A percentile compares a stretch with the other conserved stretches of the same genome.
phyloP scores from a whole-genome alignment of 2,888 invertebrate species.

The Lepidochrysops patricia region DNA sequence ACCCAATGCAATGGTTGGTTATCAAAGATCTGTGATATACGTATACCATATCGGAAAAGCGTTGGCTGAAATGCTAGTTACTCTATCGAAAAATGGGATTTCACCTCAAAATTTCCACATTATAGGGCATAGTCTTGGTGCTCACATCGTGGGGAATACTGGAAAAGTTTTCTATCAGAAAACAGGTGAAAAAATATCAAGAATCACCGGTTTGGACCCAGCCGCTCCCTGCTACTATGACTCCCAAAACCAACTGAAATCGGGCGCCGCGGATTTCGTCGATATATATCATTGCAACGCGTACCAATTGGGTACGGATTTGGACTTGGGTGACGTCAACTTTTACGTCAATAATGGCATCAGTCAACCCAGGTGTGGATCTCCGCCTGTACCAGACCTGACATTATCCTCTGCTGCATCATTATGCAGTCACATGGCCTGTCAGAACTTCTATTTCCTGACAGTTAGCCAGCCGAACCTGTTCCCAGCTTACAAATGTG shows the following conservation, averaged over 20 bases:
- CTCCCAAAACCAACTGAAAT: slow-evolving; percentile 60
- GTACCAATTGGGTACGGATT: slow-evolving; percentile 63
- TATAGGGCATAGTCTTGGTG: slow-evolving; percentile 60
- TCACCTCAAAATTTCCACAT: slow-evolving; percentile 49
- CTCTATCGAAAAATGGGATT: slow-evolving; percentile 40
- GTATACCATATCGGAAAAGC: slow-evolving; percentile 57
- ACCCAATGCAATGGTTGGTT: slow-evolving; percentile 46
- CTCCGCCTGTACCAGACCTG: slow-evolving; percentile 46
- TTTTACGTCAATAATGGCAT: slow-evolving; percentile 75
- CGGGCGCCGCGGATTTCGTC: slow-evolving; percentile 73
- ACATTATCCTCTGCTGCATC: slow-evolving; percentile 53
- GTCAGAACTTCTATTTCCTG: slow-evolving; percentile 49
- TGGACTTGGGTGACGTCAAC: slow-evolving; percentile 70
- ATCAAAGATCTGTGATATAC: slow-evolving; percentile 54
- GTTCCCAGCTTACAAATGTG: slow-evolving; percentile 50
- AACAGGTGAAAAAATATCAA: slow-evolving; percentile 43
- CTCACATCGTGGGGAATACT: slow-evolving; percentile 52
- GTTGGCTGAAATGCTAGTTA: slow-evolving; percentile 42
- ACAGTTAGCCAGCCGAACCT: slow-evolving; percentile 45
- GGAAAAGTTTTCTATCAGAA: slow-evolving; percentile 42
- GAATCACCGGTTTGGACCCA: slow-evolving; percentile 58
- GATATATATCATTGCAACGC: slow-evolving; percentile 77
- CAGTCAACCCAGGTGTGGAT: slow-evolving; percentile 71
- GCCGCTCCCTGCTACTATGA: slow-evolving; percentile 63
- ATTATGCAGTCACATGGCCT: slow-evolving; percentile 53